Evolutionary conservation across 53 echinoderm and acorn worm genomes (phyloP), one percentile per base, ranked within the genome.

Genomic region (Patiria pectinifera): DNA sequence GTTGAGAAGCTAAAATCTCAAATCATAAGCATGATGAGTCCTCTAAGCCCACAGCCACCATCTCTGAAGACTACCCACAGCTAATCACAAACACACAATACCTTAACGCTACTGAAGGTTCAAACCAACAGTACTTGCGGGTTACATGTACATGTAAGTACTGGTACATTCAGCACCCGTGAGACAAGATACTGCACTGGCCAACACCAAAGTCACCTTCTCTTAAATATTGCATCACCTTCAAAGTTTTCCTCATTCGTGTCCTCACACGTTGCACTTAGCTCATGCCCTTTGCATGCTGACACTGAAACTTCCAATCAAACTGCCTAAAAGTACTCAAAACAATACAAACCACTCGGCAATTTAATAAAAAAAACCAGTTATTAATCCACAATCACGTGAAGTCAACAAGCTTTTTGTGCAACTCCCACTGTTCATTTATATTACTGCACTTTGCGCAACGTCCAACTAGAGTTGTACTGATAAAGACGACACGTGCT

Each of bases 401-500:
- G 74, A 74, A 74, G n/a, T 66, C 15, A 18, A 18, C 19, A 66
- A 66, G 15, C 66, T 15, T 66, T 66, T 13, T 66, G 66, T 66
- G 66, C 10, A 16, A 66, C 15, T 66, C 53, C 53, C 14, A 66
- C 19, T 66, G 66, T 18, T 18, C 3, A 11, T 13, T 66, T 14
- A 66, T 16, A 35, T 35, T 35, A 35, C 35, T 35, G 35, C 35
- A 35, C 35, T 35, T 35, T 35, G 35, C 8, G 8, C 66, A 66
- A 66, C 3, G 66, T 66, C 66, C 66, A 66, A 74, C 10, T 16
- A n/a, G 74, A 4, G 3, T 66, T 23, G 24, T 25, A 74, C 74
- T 74, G 74, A 74, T 74, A 74, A 23, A 74, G 74, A 24, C 10
- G 11, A 74, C 74, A 74, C 74, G 74, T 74, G 74, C 74, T 23